Evolutionary conservation across 2,888 invertebrate species (phyloP).

Genomic region (Sinodicranocentrus sp.): DNA sequence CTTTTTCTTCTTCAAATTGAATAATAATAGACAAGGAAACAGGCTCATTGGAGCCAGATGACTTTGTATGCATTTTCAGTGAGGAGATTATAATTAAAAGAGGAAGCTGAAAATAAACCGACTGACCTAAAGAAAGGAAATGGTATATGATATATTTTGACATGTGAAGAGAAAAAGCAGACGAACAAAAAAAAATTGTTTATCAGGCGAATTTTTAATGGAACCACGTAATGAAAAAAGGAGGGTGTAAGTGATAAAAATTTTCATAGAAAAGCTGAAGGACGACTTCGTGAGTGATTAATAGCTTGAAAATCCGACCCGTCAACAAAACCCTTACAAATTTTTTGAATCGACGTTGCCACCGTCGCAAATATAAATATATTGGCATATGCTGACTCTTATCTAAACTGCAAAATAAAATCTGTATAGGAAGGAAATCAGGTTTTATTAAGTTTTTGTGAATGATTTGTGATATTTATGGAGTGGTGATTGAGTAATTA

Average conservation of each 20-base stretch:
- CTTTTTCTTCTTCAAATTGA: neutral
- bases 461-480: slow-evolving; percentile 43
- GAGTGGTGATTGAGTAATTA: slow-evolving; percentile 57
- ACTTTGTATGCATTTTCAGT: too few species aligned
- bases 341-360: neutral
- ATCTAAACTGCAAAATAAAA: slow-evolving; percentile 7
- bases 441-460: slow-evolving; percentile 21
- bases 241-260: too few species aligned
- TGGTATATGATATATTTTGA: too few species aligned
- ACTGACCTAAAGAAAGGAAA: too few species aligned
- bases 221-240: too few species aligned
- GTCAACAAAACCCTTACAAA: neutral
- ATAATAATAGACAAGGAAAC: too few species aligned
- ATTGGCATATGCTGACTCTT: neutral
- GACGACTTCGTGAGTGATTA: slow-evolving; percentile 38
- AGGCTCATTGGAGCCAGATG: too few species aligned
- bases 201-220: neutral
- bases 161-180: too few species aligned
- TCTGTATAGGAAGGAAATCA: slow-evolving; percentile 39
- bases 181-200: neutral
- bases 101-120: neutral
- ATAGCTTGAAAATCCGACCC: slow-evolving; percentile 20
- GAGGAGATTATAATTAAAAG: too few species aligned
- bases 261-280: slow-evolving; percentile 46
- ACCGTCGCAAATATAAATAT: neutral